Percentiles rank a stretch among this genome's conserved stretches.
Conservation (phyloP, 1,140 invertebrate genomes). For the Drosophila saltans region DNA sequence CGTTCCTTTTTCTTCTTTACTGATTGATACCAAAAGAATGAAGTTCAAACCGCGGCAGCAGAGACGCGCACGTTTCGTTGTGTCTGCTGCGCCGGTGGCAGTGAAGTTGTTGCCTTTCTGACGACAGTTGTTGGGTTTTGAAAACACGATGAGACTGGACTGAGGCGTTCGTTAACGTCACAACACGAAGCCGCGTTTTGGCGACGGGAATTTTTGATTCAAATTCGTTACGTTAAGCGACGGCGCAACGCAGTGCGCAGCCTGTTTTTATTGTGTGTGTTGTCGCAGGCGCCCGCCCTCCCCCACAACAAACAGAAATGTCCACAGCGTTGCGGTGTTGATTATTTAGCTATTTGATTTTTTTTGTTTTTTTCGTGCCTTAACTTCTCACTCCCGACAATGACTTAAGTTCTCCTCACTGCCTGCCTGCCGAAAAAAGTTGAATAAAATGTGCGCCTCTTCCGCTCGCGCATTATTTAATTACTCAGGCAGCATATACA, state of each 20-base stretch:
- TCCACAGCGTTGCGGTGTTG: slow-evolving; percentile 61
- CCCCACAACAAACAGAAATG: not conserved
- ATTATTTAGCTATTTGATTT: slow-evolving; percentile 51
- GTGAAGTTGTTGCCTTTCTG: slow-evolving; percentile 61
- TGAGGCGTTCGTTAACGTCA: slow-evolving; percentile 35
- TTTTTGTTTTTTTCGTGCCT: slow-evolving; percentile 19
- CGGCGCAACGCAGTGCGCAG: slow-evolving; percentile 68
- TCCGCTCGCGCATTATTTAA: slow-evolving; percentile 70
- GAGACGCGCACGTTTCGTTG: slow-evolving; percentile 53
- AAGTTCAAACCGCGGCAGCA: slow-evolving; percentile 65
- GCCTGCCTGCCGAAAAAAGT: slow-evolving; percentile 62
- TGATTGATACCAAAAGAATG: slow-evolving; percentile 81
- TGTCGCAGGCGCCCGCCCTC: not conserved
- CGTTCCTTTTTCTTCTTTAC: slow-evolving; percentile 34
- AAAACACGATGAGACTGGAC: slow-evolving; percentile 24
- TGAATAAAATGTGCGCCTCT: slow-evolving; percentile 72
- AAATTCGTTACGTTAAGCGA: slow-evolving; percentile 77
- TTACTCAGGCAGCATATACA: slow-evolving; percentile 46
- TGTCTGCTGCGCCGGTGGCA: slow-evolving; percentile 38
- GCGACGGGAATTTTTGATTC: slow-evolving; percentile 81
- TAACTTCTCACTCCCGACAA: not conserved
- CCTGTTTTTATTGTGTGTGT: slow-evolving; percentile 32
- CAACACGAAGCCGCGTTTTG: slow-evolving; percentile 73
- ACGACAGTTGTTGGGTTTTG: slow-evolving; percentile 44
- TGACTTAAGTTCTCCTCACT: not conserved